A percentile compares a stretch with the other conserved stretches of the same genome.
phyloP scores from a whole-genome alignment of 2,888 invertebrate species.

The Sisyra terminalis region DNA sequence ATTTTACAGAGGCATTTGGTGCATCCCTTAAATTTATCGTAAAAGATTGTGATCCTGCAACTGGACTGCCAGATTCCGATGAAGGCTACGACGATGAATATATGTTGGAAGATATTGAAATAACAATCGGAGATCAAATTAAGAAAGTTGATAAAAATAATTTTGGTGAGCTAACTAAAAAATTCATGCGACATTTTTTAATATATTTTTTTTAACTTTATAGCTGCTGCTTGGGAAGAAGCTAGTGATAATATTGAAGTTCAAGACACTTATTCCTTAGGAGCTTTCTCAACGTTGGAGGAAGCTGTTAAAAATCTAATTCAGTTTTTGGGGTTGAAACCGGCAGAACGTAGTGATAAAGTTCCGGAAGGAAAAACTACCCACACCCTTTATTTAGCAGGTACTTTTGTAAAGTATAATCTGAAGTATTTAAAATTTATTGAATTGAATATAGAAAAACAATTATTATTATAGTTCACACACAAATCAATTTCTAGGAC shows the following conservation, averaged over 20 bases:
- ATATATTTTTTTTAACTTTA: constrained; percentile 1
- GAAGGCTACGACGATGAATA: constrained; percentile 96
- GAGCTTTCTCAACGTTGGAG: constrained; percentile 59
- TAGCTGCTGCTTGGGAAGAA: constrained; percentile 45
- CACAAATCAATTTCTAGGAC: no score
- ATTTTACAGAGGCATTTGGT: constrained; percentile 51
- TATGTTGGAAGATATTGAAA: constrained; percentile 82
- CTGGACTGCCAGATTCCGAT: constrained; percentile 87
- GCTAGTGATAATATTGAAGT: constrained; percentile 47
- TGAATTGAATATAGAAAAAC: no score
- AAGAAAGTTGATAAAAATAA: constrained; percentile 60
- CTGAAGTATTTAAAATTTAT: no score
- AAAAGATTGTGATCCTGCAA: constrained; percentile 91
- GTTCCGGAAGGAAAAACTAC: constrained; percentile 68
- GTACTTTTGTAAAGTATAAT: constrained; percentile 22
- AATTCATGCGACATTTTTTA: neutral
- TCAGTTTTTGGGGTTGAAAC: constrained; percentile 67
- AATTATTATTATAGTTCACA: no score
- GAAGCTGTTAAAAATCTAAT: constrained; percentile 74
- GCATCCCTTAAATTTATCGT: constrained; percentile 87
- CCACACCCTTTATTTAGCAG: constrained; percentile 67
- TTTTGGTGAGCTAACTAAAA: no score
- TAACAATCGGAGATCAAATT: constrained; percentile 73
- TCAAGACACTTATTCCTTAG: constrained; percentile 85
- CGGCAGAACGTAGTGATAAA: constrained; percentile 70